Evolutionary conservation across 1,140 invertebrate genomes (phyloP).

Genomic region (Lineus longissimus): DNA sequence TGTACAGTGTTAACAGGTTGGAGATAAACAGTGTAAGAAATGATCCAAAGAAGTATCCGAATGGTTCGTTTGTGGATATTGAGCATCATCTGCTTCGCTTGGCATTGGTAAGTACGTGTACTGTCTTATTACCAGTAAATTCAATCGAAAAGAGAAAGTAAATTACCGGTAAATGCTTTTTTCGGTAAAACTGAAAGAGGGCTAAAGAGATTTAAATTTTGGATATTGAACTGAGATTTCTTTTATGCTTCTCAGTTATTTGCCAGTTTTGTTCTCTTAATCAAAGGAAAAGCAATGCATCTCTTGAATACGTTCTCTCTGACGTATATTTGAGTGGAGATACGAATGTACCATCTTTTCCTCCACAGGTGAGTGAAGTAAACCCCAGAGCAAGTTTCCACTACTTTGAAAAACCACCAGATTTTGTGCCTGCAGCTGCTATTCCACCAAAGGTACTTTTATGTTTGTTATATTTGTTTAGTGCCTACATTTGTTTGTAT

Average conservation of each 20-base stretch:
- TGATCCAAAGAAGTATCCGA: conserved; percentile 31
- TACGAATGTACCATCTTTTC: background rate
- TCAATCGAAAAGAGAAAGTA: background rate
- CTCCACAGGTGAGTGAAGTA: conserved; percentile 26
- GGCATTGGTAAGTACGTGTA: conserved; percentile 26
- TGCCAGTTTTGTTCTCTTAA: no score
- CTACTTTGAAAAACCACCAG: conserved; percentile 13
- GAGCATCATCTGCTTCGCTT: conserved; percentile 43
- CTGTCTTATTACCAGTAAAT: background rate
- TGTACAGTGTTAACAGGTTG: conserved; percentile 30
- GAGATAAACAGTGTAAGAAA: conserved; percentile 40
- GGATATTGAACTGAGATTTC: no score
- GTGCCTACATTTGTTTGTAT: no score
- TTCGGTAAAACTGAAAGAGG: no score
- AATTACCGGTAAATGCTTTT: no score
- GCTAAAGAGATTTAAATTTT: no score
- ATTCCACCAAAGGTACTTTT: no score
- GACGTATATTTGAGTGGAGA: background rate
- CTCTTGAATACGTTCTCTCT: no score
- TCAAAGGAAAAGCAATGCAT: no score
- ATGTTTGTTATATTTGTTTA: no score
- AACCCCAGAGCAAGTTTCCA: conserved; percentile 21
- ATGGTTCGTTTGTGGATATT: conserved; percentile 41
- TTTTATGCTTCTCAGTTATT: no score
- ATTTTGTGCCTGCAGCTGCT: background rate